phyloP scores from a whole-genome alignment of 2,113 vertebrate species.

The Ptilorrhoa leucosticta region DNA sequence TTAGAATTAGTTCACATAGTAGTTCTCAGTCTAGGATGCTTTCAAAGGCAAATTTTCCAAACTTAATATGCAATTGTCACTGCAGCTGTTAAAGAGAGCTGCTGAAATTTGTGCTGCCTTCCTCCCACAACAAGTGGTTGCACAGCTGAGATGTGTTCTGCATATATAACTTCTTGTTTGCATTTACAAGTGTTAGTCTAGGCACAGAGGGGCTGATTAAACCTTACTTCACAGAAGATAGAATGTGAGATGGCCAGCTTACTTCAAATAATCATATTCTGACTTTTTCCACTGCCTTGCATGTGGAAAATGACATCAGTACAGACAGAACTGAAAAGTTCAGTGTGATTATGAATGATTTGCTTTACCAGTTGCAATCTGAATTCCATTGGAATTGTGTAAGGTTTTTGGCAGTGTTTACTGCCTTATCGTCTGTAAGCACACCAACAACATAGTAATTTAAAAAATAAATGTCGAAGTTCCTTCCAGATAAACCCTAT shows the following conservation, averaged over 20 bases:
- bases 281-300: background rate
- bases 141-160: background rate
- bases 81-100: background rate
- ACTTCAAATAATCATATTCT: background rate
- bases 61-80: background rate
- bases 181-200: background rate
- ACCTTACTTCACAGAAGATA: background rate
- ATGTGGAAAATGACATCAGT: background rate
- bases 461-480: background rate
- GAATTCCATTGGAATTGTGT: slow-evolving; percentile 18
- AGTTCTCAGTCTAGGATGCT: background rate
- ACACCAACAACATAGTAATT: background rate
- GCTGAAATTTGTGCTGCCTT: background rate
- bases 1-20: background rate
- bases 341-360: background rate
- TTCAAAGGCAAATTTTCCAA: background rate
- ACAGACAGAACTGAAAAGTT: background rate
- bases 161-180: background rate
- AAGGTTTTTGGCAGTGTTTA: slow-evolving; percentile 5
- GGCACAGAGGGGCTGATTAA: background rate
- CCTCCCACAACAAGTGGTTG: background rate
- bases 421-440: background rate
- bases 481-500: background rate
- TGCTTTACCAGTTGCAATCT: background rate
- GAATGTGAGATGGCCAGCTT: background rate